Percentiles rank a stretch among this genome's conserved stretches.
These are phyloP conservation scores for Chirona hameri DNA, from an alignment of 2,888 invertebrate species.

Conservation along the genomic window DNA sequence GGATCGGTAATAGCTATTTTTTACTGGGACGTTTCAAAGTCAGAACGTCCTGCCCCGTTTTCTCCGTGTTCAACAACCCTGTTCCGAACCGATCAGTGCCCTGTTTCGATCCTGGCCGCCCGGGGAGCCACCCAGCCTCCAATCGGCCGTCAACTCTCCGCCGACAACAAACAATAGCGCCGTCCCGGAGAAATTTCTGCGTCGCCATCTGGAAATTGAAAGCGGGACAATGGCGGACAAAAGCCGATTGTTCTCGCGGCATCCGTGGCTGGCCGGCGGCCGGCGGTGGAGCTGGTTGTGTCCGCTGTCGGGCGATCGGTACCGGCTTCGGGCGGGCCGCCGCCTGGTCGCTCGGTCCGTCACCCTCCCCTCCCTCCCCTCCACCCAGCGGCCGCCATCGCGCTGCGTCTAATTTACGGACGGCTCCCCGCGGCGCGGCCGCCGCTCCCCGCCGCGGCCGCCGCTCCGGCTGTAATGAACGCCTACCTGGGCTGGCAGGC, in stretches of 20 bases:
- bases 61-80: too few relatives aligned
- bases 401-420: background rate
- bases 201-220: background rate
- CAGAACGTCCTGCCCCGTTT: too few relatives aligned
- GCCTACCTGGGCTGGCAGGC: background rate
- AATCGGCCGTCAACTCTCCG: background rate
- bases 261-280: background rate
- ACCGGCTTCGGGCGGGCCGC: too few relatives aligned
- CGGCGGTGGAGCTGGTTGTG: background rate
- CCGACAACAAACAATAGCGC: background rate
- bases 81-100: too few relatives aligned
- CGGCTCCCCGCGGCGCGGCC: background rate
- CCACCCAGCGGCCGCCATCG: background rate
- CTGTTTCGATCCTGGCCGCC: too few relatives aligned
- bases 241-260: constrained; percentile 3
- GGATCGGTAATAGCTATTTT: too few relatives aligned
- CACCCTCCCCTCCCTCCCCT: background rate
- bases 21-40: too few relatives aligned
- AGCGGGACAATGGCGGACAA: background rate
- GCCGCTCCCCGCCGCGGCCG: background rate
- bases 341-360: too few relatives aligned
- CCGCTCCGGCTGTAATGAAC: background rate
- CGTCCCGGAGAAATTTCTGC: background rate
- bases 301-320: too few relatives aligned
- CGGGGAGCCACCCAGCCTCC: background rate